Evolutionary conservation across 2,797 vertebrate genomes (phyloP), one percentile per base, ranked within the genome.

Genomic region (Pipistrellus pygmaeus): DNA sequence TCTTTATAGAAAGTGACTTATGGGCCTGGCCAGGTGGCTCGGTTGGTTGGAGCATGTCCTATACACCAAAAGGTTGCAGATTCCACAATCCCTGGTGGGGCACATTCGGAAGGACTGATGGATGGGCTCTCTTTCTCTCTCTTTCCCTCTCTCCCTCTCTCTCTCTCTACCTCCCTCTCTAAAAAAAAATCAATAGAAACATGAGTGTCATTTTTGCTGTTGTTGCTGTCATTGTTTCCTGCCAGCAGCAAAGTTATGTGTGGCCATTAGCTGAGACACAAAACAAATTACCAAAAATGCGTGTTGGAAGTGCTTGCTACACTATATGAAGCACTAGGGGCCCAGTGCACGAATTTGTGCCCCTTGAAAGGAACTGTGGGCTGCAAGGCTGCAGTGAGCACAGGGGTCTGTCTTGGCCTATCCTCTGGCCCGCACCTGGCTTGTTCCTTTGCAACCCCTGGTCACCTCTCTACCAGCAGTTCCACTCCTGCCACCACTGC

Each of bases 131-230:
- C 60, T 30, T 2, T 64, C 60, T 62, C 60, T 30, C 27, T 15
- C 60, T 14, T n/a, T n/a, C n/a, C n/a, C n/a, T n/a, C n/a, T n/a
- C n/a, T n/a, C n/a, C n/a, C 35, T 44, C 44, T 44, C 44, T 44
- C 44, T 62, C 60, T 64, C 6, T 64, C 60, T 30, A 1, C 35
- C 60, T 17, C 25, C 57, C 10, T 27, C 25, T 13, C 96, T 98
- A n/a, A 64, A n/a, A 64, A n/a, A 64, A n/a, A n/a, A 30, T 64
- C 2, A 64, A 64, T 64, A 15, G n/a, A 64, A 64, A n/a, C 30
- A 64, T 27, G 5, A 51, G 25, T 64, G 48, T 18, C 64, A 21
- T 85, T 90, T 82, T 57, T 10, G 55, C 21, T 57, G 55, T 25
- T 25, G 23, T 23, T 57, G 21, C 55, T 57, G 9, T 11, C 23